Conservation (phyloP, 2,888 invertebrate genomes). For the Melieria omissa region DNA sequence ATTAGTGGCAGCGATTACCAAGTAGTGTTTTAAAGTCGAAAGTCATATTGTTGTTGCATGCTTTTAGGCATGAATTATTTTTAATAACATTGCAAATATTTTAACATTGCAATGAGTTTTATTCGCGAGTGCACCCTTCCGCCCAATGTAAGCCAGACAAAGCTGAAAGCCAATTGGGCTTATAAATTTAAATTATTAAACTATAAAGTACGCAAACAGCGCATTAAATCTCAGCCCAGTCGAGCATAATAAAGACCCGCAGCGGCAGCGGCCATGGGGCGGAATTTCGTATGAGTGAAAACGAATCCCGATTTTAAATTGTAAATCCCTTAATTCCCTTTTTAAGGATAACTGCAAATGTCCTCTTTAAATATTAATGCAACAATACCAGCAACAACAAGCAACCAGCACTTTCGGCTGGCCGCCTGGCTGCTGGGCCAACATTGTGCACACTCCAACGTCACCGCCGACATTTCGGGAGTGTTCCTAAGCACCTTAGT, state of each 20-base stretch:
- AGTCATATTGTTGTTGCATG: too few relatives aligned
- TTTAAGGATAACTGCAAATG: constrained; percentile 28
- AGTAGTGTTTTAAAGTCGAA: too few relatives aligned
- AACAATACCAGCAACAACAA: not conserved
- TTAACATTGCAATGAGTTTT: too few relatives aligned
- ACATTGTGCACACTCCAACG: not conserved
- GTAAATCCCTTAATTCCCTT: constrained; percentile 28
- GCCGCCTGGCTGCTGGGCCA: not conserved
- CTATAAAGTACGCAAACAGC: not conserved
- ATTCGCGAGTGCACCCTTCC: too few relatives aligned
- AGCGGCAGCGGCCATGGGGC: too few relatives aligned
- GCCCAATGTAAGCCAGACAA: too few relatives aligned
- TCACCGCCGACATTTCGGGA: not conserved
- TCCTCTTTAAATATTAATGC: constrained; percentile 20
- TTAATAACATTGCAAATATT: too few relatives aligned
- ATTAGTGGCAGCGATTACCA: too few relatives aligned
- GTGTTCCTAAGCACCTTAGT: not conserved
- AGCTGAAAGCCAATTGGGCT: not conserved
- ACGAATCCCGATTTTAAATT: constrained; percentile 15
- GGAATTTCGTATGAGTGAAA: not conserved
- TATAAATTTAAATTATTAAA: constrained; percentile 3
- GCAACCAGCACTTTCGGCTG: too few relatives aligned
- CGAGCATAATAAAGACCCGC: not conserved
- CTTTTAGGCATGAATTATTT: too few relatives aligned
- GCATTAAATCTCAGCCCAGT: not conserved